A percentile compares a stretch with the other conserved stretches of the same genome.
These are phyloP conservation scores for Aegithalos caudatus DNA, from an alignment of 2,113 vertebrate species.

Conservation along the genomic window DNA sequence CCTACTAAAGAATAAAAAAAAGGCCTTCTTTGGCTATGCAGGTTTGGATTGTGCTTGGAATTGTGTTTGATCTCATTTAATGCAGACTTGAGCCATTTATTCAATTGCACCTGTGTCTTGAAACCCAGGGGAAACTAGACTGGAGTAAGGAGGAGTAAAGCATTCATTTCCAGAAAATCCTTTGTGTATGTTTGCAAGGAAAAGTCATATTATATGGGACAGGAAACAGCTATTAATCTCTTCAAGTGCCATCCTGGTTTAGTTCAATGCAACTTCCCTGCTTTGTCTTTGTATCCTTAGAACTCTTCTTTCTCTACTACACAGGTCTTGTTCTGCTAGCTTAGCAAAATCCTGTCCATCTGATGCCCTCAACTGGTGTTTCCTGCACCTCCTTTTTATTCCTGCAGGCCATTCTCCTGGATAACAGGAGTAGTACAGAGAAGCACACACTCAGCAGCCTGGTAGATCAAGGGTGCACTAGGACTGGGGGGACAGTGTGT, in stretches of 20 bases:
- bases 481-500: background rate
- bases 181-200: background rate
- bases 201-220: background rate
- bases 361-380: background rate
- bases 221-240: constrained; percentile 17
- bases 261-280: constrained; percentile 8
- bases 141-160: background rate
- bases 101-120: background rate
- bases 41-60: background rate
- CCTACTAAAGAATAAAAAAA: background rate
- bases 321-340: background rate
- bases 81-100: background rate
- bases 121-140: background rate
- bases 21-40: background rate
- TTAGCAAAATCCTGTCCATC: constrained; percentile 9
- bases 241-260: background rate
- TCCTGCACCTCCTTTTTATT: background rate
- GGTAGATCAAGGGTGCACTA: background rate
- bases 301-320: background rate
- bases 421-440: background rate
- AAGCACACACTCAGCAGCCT: background rate
- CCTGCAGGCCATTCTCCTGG: background rate
- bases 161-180: background rate
- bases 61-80: background rate
- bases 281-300: constrained; percentile 41